Evolutionary conservation across 2,888 invertebrate genomes (phyloP).

Genomic region (Odontomyia ornata): DNA sequence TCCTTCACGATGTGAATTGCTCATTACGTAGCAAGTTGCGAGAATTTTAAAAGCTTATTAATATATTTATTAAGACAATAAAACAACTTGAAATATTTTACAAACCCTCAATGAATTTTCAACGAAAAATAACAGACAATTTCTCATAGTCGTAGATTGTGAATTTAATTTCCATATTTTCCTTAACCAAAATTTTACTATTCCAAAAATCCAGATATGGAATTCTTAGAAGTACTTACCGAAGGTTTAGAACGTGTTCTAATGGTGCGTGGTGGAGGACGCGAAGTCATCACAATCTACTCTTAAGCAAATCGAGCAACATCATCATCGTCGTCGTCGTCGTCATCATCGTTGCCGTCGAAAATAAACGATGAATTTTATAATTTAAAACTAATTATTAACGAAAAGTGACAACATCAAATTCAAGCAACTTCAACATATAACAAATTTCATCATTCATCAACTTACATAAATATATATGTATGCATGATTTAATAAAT

Average conservation of each 20-base stretch:
- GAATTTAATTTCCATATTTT: neutral
- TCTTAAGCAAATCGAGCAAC: constrained; percentile 73
- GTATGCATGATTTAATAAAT: too few species aligned
- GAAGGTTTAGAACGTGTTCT: constrained; percentile 96
- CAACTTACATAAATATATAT: too few species aligned
- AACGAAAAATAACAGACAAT: too few species aligned
- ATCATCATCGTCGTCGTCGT: neutral
- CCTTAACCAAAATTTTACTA: constrained; percentile 28
- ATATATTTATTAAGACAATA: too few species aligned
- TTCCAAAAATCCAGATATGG: constrained; percentile 83
- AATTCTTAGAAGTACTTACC: constrained; percentile 97
- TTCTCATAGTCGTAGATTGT: too few species aligned
- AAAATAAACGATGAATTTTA: neutral
- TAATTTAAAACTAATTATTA: neutral
- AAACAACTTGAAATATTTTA: too few species aligned
- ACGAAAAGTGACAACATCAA: neutral
- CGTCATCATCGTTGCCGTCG: too few species aligned
- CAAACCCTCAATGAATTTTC: too few species aligned
- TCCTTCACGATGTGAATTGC: too few species aligned
- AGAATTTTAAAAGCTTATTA: too few species aligned
- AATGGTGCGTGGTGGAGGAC: constrained; percentile 97
- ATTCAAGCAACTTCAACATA: neutral
- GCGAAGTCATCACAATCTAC: constrained; percentile 99
- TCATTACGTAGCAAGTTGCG: too few species aligned
- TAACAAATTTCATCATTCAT: constrained; percentile 2